Evolutionary conservation across 2,797 vertebrate species (phyloP), one percentile per base, ranked within the genome.

Genomic region (Eospalax fontanierii): DNA sequence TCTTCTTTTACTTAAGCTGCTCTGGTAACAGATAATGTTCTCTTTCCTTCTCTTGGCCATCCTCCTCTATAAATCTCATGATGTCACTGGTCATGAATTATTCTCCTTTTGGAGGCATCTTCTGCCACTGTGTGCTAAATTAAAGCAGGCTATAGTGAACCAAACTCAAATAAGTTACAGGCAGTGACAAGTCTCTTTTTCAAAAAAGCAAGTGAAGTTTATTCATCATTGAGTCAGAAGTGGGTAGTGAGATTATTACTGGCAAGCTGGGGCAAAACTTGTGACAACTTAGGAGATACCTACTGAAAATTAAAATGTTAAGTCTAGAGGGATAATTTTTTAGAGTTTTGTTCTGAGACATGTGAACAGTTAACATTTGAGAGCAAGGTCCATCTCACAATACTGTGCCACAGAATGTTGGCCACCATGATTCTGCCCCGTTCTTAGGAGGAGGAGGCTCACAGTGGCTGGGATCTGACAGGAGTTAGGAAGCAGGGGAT

Each of bases 71-170:
- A 92, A 96, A 93, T 95, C 73, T 96, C 71, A 78, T 68, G 75
- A 68, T 96, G 86, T 80, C 90, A 75, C 30, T 21, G 61, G 68
- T 63, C n/a, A 66, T 94, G 88, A 95, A 73, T 97, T 96, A 95
- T 87, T 90, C 75, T 84, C 96, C 90, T 40, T 30, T 50, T 24
- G 83, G 91, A 96, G 66, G 88, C 88, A 83, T 92, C 85, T 92
- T 75, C 75, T 92, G 95, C 93, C 71, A 88, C 71, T 11, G 35
- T 93, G 85, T 89, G 88, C 93, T 96, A 94, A 96, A 96, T 94
- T 95, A 97, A 94, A 95, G 82, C 82, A 46, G 33, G 26, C 85
- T 88, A 38, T 74, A 89, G 82, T 93, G 71, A 96, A 86, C 90
- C 11, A 26, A 89, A 90, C 82, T 93, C 70, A 92, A 91, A 90